Conservation (phyloP, 2,888 invertebrate species). For the Schizotus pectinicornis region DNA sequence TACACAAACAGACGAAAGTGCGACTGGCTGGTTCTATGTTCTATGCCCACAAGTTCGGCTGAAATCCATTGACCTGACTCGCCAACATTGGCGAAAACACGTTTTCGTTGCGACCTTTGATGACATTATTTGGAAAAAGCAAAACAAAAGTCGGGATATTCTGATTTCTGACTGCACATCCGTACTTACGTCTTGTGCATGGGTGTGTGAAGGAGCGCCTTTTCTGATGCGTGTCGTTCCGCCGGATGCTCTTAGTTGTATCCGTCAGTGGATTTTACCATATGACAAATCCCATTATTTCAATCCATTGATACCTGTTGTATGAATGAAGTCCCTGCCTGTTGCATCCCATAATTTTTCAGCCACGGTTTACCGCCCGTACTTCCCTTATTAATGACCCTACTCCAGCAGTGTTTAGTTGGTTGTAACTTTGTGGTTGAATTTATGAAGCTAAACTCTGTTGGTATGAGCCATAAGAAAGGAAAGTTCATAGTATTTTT, state of each 20-base stretch:
- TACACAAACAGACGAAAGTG: background rate
- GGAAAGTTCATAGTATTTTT: background rate
- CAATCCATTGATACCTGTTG: constrained; percentile 29
- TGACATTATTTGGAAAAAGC: background rate
- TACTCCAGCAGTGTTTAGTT: background rate
- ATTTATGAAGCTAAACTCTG: background rate
- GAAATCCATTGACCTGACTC: background rate
- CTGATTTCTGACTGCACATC: background rate
- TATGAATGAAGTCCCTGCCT: constrained; percentile 23
- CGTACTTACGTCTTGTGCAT: background rate
- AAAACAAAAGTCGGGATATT: background rate
- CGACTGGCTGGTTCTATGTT: background rate
- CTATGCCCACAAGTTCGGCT: background rate
- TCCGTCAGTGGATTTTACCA: constrained; percentile 21
- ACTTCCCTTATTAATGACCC: too few relatives aligned
- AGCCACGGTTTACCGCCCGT: too few relatives aligned
- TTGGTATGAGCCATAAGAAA: background rate
- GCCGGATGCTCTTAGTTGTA: constrained; percentile 34
- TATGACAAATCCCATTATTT: constrained; percentile 32
- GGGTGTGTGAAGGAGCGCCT: constrained; percentile 20
- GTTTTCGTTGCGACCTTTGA: background rate
- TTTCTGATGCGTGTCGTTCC: constrained; percentile 26
- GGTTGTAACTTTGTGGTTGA: too few relatives aligned
- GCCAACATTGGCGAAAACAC: background rate
- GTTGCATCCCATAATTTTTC: background rate